phyloP scores from a whole-genome alignment of 1,140 invertebrate species.

The Littorina saxatilis region DNA sequence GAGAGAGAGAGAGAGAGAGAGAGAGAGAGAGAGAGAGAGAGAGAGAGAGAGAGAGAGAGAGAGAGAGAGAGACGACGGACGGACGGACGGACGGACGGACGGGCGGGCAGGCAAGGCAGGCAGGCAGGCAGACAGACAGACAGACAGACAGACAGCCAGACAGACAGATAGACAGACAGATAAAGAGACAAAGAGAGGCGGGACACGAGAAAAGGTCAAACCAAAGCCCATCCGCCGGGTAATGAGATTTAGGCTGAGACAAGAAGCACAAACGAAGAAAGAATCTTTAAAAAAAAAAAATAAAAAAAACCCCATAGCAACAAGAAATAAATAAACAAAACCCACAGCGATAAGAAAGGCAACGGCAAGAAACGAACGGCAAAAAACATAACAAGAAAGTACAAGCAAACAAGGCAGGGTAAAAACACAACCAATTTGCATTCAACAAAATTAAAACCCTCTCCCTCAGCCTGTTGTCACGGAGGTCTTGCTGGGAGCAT shows the following conservation, averaged over 20 bases:
- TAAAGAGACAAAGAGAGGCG: background rate
- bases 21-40: constrained; percentile 8
- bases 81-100: background rate
- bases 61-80: background rate
- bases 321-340: too few relatives aligned
- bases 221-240: too few relatives aligned
- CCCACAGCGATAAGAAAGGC: too few relatives aligned
- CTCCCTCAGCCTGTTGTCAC: too few relatives aligned
- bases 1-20: constrained; percentile 19
- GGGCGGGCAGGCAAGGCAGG: constrained; percentile 2
- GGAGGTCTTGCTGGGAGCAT: too few relatives aligned
- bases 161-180: background rate
- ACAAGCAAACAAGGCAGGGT: too few relatives aligned
- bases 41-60: constrained; percentile 11
- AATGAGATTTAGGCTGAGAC: too few relatives aligned
- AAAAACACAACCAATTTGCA: too few relatives aligned
- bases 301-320: too few relatives aligned
- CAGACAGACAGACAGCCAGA: background rate
- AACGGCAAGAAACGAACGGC: too few relatives aligned
- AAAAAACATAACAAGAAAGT: too few relatives aligned
- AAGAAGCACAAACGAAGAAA: background rate
- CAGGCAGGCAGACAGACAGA: background rate
- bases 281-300: background rate
- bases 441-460: too few relatives aligned
- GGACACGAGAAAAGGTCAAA: background rate